Evolutionary conservation across 2,888 invertebrate genomes (phyloP), one percentile per base, ranked within the genome.

Genomic region (Oligia latruncula): DNA sequence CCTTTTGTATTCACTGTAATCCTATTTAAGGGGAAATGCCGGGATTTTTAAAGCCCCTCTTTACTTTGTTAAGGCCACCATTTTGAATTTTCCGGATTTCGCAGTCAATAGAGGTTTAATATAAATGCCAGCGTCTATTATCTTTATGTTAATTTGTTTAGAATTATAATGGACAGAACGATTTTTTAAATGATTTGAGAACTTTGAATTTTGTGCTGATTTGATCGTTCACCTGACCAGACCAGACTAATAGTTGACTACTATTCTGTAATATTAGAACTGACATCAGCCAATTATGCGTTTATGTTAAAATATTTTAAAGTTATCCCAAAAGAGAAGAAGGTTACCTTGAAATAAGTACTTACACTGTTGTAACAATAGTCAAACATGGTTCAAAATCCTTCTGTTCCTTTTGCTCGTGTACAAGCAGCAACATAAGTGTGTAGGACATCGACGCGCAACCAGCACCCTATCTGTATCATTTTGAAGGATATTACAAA

Each of bases 1-100:
- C 83, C 68, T 85, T 29, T 88, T 89, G 78, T 81, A 88, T 79
- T 74, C 81, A 46, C 81, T 65, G 76, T 86, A 85, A 88, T 89
- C 89, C 88, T 82, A 82, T 88, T 89, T 81, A 77, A 77, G 80
- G 80, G 71, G 64, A 77, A 81, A 74, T 77, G 74, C 81, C 66
- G 74, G 81, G 80, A 78, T 81, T 89, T 89, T 86, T 73, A 86
- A 84, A 82, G 71, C 78, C 72, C 88, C 81, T 83, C 78, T 81
- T 81, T 68, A 83, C 81, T 86, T 83, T 83, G 65, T 43, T 65
- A 68, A 68, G 62, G 40, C 49, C 52, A 67, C 77, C 74, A 82
- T 82, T 86, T 86, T 81, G 64, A 77, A 76, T 75, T 64, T 74
- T 72, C 46, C 71, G 40, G 66, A 77, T 80, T 83, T 86, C 49